These are phyloP conservation scores for Perca flavescens DNA, from an alignment of 2,113 vertebrate species.

Conservation along the genomic window DNA sequence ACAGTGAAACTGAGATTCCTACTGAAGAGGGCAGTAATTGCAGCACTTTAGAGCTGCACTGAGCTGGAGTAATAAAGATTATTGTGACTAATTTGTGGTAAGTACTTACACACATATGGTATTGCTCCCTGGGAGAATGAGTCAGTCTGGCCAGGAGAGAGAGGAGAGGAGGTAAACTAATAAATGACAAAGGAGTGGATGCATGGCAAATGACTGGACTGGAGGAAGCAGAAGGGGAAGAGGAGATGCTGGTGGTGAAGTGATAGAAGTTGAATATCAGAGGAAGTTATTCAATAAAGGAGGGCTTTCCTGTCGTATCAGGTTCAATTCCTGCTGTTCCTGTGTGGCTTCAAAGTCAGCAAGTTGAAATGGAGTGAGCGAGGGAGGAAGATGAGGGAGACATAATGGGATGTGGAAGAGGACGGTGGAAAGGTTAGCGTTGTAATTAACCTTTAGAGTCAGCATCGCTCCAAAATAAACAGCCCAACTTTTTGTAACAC, in stretches of 20 bases:
- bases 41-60: constrained; percentile 54
- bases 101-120: constrained; percentile 24
- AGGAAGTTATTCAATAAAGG: neutral
- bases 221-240: neutral
- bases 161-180: constrained; percentile 48
- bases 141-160: constrained; percentile 38
- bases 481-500: constrained; percentile 17
- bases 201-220: constrained; percentile 1
- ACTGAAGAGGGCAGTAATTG: constrained; percentile 40
- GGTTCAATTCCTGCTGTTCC: neutral
- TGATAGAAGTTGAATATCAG: neutral
- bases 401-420: neutral
- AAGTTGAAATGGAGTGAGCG: constrained; percentile 14
- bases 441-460: constrained; percentile 64
- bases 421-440: constrained; percentile 41
- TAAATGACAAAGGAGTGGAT: constrained; percentile 29
- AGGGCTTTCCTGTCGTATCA: neutral
- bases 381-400: constrained; percentile 12
- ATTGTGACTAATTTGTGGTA: constrained; percentile 40
- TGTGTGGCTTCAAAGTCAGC: constrained; percentile 24
- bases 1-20: neutral
- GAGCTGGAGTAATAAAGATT: constrained; percentile 50
- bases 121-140: constrained; percentile 54
- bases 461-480: constrained; percentile 44
- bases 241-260: neutral